phyloP scores from a whole-genome alignment of 2,113 vertebrate species.

The Clarias macrocephalus region DNA sequence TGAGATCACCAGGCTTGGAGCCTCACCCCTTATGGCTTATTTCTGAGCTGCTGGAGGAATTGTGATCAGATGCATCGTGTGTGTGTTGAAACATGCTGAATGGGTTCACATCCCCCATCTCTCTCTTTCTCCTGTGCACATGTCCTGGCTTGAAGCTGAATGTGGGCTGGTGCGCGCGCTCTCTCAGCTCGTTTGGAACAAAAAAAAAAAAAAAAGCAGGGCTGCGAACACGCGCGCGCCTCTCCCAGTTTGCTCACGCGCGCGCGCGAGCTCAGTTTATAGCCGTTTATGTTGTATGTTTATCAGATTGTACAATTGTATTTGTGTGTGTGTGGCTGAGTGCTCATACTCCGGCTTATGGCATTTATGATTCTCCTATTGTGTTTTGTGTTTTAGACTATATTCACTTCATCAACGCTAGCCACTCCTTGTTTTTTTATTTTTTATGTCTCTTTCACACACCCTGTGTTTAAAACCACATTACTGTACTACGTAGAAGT shows the following conservation, averaged over 20 bases:
- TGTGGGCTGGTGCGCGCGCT: background rate
- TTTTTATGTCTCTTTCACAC: background rate
- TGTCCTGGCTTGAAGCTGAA: constrained; percentile 1
- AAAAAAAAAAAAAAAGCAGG: background rate
- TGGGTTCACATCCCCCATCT: too few species aligned
- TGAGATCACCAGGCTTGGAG: background rate
- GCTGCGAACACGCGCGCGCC: background rate
- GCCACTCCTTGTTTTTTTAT: background rate
- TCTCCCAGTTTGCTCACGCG: background rate
- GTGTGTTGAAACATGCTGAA: background rate
- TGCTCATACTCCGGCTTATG: background rate
- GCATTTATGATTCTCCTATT: background rate
- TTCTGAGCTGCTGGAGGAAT: background rate
- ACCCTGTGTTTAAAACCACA: background rate
- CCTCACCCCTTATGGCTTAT: constrained; percentile 11
- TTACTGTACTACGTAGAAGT: too few species aligned
- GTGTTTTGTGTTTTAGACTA: background rate
- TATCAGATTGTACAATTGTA: background rate
- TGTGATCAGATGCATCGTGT: background rate
- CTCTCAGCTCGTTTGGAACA: background rate
- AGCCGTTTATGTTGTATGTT: too few species aligned
- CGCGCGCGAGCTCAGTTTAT: background rate
- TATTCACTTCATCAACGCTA: background rate
- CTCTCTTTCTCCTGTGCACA: background rate
- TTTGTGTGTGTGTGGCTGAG: background rate